Evolutionary conservation across 1,140 invertebrate genomes (phyloP), one percentile per base, ranked within the genome.

Genomic region (Cyrtorhinus lividipennis): DNA sequence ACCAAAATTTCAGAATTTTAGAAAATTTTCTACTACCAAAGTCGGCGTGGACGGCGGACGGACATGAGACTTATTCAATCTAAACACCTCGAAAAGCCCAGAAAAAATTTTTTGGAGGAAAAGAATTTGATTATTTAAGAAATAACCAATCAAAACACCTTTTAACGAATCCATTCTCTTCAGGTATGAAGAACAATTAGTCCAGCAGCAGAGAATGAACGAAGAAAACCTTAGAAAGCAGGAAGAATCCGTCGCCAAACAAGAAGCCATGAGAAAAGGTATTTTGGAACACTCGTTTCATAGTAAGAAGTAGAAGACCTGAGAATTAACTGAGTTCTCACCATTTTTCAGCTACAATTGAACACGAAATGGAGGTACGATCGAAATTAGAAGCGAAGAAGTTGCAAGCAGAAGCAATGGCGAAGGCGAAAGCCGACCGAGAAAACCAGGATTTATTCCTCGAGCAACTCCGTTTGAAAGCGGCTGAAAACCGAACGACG

Each of bases 191-290:
- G 96, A 99, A 70, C 96, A 99, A 71, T 73, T 98, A 20, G 72
- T 80, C 0, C 92, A 96, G 68, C 94, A 98, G 74, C 87, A 92
- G 70, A 80, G 82, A 68, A 85, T 93, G 68, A 91, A 98, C 72
- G 95, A 99, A 66, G 95, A 99, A 66, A 93, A 92, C 72, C 73
- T 99, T 2, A 81, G 83, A 68, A 85, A 85, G 69, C 95, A 99
- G 77, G 96, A 99, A 77, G 95, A 99, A 73, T 98, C 94, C 24
- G 88, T 98, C 0, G 87, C 90, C 0, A 98, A 96, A 72, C 97
- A 99, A 75, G 96, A 99, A 78, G 86, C 90, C 0, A 85, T 99
- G 80, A 79, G 92, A 57, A 88, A 86, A 74, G 73, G 80, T 81
- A 71, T n/a, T n/a, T n/a, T n/a, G n/a, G n/a, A n/a, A n/a, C n/a